Evolutionary conservation across 2,888 invertebrate genomes (phyloP).

Genomic region (Diloba caeruleocephala): DNA sequence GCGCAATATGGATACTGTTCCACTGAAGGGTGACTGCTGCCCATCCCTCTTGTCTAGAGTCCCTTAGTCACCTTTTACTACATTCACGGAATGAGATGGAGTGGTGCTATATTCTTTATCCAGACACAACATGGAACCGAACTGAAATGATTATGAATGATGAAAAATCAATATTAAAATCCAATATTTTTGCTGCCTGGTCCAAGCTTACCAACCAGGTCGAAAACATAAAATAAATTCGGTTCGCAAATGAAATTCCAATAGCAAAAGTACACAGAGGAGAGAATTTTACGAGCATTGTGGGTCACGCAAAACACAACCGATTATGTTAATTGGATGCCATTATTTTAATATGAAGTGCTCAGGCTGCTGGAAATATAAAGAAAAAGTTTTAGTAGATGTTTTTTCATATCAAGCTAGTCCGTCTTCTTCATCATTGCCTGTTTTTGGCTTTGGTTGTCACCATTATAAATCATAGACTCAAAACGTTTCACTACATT

Average conservation of each 20-base stretch:
- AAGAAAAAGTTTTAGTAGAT: conserved; percentile 1
- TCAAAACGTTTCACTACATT: no score
- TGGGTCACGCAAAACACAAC: conserved; percentile 36
- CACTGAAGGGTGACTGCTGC: no score
- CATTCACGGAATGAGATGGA: no score
- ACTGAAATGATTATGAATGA: no score
- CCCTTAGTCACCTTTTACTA: no score
- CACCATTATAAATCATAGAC: no score
- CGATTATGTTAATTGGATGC: conserved; percentile 35
- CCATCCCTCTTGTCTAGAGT: no score
- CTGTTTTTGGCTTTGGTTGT: no score
- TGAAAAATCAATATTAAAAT: conserved; percentile 4
- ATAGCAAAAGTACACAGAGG: conserved; percentile 35
- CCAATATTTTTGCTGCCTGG: conserved; percentile 10
- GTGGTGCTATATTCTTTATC: no score
- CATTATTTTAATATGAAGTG: conserved; percentile 30
- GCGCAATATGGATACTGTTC: no score
- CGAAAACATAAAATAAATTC: conserved; percentile 26
- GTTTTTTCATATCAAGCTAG: conserved; percentile 2
- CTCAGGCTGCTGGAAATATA: conserved; percentile 9
- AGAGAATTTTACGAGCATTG: conserved; percentile 35
- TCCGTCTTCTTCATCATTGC: background rate
- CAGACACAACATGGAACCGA: no score
- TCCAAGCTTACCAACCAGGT: conserved; percentile 8
- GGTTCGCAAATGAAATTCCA: conserved; percentile 36